Evolutionary conservation across 1,140 invertebrate species (phyloP).

Genomic region (Popillia japonica): DNA sequence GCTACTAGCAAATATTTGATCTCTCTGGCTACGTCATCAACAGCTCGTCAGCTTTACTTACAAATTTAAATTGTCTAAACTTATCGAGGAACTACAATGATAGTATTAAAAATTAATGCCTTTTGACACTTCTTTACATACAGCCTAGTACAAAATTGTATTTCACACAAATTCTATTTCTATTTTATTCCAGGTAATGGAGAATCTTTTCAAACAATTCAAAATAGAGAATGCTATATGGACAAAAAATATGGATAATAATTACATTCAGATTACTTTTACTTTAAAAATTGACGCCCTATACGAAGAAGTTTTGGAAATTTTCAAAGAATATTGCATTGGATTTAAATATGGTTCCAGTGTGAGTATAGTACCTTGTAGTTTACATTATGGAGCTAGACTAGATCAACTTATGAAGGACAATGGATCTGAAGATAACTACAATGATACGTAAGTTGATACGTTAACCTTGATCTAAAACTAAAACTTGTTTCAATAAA

Average conservation of each 20-base stretch:
- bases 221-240: constrained; percentile 57
- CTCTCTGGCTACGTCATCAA: too few species aligned
- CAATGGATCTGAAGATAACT: neutral
- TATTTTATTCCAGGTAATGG: constrained; percentile 49
- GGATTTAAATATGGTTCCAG: constrained; percentile 57
- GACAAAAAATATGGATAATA: constrained; percentile 53
- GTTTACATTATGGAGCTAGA: constrained; percentile 57
- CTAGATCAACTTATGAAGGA: constrained; percentile 35
- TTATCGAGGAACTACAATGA: too few species aligned
- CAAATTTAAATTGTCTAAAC: too few species aligned
- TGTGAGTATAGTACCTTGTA: constrained; percentile 61
- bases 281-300: constrained; percentile 57
- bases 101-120: too few species aligned
- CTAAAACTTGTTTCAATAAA: too few species aligned
- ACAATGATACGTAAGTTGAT: neutral
- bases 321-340: constrained; percentile 58
- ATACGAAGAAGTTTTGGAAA: constrained; percentile 60
- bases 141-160: too few species aligned
- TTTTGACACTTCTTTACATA: too few species aligned
- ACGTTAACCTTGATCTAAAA: neutral
- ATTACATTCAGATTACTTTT: constrained; percentile 59
- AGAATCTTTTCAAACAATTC: constrained; percentile 55
- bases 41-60: too few species aligned
- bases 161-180: too few species aligned
- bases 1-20: too few species aligned